Evolutionary conservation across 2,888 invertebrate species (phyloP).

Genomic region (Tenthredo amoena): DNA sequence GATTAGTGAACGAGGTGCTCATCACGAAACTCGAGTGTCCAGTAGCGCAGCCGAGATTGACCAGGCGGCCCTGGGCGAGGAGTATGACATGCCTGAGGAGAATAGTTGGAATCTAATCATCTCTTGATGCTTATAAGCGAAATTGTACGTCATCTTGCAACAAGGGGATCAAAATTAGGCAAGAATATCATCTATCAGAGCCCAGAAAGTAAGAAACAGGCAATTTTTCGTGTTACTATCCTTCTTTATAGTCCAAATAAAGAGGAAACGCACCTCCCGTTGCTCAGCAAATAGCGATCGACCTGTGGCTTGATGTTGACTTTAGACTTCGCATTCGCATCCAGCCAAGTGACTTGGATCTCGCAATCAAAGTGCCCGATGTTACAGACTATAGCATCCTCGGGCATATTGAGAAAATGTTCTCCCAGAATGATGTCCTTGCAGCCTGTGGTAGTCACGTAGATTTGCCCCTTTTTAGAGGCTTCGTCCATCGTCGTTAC

Average conservation of each 20-base stretch:
- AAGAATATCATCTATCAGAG: neutral
- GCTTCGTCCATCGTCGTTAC: conserved; percentile 98
- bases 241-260: neutral
- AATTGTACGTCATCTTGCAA: too few species aligned
- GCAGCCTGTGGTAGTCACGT: conserved; percentile 99
- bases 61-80: conserved; percentile 97
- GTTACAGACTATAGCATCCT: conserved; percentile 99
- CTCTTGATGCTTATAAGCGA: neutral
- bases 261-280: conserved; percentile 81
- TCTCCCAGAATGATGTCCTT: conserved; percentile 92
- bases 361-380: conserved; percentile 99
- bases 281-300: conserved; percentile 93
- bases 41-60: conserved; percentile 98
- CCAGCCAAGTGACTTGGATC: conserved; percentile 97
- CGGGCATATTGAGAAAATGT: conserved; percentile 95
- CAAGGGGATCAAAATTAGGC: too few species aligned
- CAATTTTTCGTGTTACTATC: neutral
- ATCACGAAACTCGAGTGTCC: conserved; percentile 99
- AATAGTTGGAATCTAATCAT: conserved; percentile 21
- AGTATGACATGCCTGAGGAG: conserved; percentile 89
- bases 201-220: too few species aligned
- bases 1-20: conserved; percentile 99
- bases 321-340: conserved; percentile 92
- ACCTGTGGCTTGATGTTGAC: conserved; percentile 98
- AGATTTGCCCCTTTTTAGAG: conserved; percentile 93